Base-by-base conservation (phyloP, 2,888 invertebrate species). In the Drosophila suboccidentalis region DNA sequence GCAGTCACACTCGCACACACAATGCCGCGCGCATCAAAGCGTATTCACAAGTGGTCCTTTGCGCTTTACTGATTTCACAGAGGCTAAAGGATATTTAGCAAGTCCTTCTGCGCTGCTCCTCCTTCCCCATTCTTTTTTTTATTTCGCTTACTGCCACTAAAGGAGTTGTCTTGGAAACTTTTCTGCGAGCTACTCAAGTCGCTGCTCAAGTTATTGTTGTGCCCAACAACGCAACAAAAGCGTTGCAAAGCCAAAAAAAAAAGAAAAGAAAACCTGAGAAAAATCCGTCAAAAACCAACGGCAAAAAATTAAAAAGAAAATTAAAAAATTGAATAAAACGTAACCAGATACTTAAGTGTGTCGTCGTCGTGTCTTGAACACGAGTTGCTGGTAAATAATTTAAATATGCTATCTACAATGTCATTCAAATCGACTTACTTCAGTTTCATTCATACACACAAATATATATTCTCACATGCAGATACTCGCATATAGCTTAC, bases 141-240 rank as follows among this genome's bases (percentile, higher is more conserved):
- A 49, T 2, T 44, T 10, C 41, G 26, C 26, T 32, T 55, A 51
- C 50, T 55, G 54, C 62, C 43, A 78, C 80, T 80, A 82, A 85
- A 89, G 90, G 84, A 87, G 90, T 91, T 90, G 91, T 88, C 91
- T 89, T 88, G 91, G 91, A 84, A 89, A 91, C 91, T 89, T 89
- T 90, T 84, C 87, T 76, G 75, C 82, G 47, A 83, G 88, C 83
- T 81, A 71, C 83, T 85, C 77, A 81, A 84, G 82, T 84, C 84
- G 69, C 73, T 79, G 81, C 80, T 87, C 71, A 71, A 87, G 86
- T 78, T 80, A 76, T 80, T 75, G 76, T 75, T 78, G 66, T 71
- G 72, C 58, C 68, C 68, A 65, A 44, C 71, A 58, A 66, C 58
- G 65, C 64, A 61, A 49, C 13, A 26, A 11, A 39, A 47, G 43